A percentile compares a stretch with the other conserved stretches of the same genome.
Evolutionary conservation across 2,113 vertebrate genomes (phyloP).

Genomic region (Xiphorhynchus elegans): DNA sequence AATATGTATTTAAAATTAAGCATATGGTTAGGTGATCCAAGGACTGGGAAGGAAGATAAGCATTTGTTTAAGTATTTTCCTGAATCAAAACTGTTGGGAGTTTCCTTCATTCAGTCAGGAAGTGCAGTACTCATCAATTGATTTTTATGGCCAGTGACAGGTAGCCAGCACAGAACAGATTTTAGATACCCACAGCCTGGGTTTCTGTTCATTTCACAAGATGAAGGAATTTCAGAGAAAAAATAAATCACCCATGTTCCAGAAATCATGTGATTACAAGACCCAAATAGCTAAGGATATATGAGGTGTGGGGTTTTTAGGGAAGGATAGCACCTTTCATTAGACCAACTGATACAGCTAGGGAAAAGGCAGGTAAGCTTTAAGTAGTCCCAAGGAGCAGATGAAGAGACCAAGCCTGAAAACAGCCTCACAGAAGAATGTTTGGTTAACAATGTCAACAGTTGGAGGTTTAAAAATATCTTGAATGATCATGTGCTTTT

Average conservation of each 20-base stretch:
- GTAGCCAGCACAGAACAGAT: background rate
- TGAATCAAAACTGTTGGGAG: background rate
- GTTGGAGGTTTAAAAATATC: background rate
- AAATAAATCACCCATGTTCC: background rate
- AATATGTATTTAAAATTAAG: background rate
- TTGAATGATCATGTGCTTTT: slow-evolving; percentile 38
- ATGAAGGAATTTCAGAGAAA: background rate
- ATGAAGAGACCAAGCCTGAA: background rate
- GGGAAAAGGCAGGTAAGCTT: background rate
- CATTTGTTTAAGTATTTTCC: slow-evolving; percentile 17
- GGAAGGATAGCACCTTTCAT: background rate
- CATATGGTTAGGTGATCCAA: background rate
- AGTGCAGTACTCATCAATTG: background rate
- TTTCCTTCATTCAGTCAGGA: background rate
- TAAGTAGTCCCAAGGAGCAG: background rate
- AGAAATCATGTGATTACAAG: background rate
- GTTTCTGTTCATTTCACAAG: background rate
- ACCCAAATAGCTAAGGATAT: background rate
- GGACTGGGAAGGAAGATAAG: background rate
- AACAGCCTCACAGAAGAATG: background rate
- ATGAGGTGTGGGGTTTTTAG: background rate
- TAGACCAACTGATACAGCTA: background rate
- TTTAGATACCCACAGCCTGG: background rate
- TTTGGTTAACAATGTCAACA: background rate
- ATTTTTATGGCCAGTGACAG: background rate